Evolutionary conservation across 2,113 vertebrate species (phyloP).

Genomic region (Amblyopsis rosae): DNA sequence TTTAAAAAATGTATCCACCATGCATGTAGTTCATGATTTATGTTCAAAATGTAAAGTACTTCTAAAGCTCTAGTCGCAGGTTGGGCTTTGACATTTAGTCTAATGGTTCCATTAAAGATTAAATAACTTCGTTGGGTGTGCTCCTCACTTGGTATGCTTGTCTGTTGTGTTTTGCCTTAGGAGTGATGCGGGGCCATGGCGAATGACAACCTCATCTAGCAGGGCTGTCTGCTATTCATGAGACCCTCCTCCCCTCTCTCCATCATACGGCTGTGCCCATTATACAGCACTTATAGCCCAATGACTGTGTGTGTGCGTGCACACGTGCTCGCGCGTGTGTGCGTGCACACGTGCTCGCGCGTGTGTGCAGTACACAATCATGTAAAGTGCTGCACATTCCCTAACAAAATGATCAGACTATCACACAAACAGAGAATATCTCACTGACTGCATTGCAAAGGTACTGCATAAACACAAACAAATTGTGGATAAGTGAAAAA

Average conservation of each 20-base stretch:
- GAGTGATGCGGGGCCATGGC: conserved; percentile 13
- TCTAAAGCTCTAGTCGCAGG: background rate
- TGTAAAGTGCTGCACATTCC: conserved; percentile 36
- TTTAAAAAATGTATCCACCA: background rate
- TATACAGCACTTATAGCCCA: conserved; percentile 50
- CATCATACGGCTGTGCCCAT: conserved; percentile 46
- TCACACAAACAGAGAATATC: conserved; percentile 25
- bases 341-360: conserved; percentile 20
- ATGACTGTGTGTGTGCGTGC: conserved; percentile 15
- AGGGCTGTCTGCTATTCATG: conserved; percentile 48
- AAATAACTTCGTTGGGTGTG: conserved; percentile 1
- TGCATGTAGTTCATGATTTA: background rate
- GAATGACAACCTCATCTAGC: conserved; percentile 47
- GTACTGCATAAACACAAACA: background rate
- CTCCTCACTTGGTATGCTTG: background rate
- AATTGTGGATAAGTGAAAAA: background rate
- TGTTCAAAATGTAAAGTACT: background rate
- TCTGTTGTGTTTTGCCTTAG: conserved; percentile 7
- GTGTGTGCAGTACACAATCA: conserved; percentile 6
- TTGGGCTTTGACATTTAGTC: background rate
- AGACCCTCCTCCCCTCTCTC: conserved; percentile 49
- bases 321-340: conserved; percentile 17
- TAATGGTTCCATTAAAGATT: background rate
- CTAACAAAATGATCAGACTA: conserved; percentile 12
- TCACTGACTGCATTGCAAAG: conserved; percentile 5